Conservation (phyloP, 2,797 vertebrate genomes). For the Echeneis naucrates region DNA sequence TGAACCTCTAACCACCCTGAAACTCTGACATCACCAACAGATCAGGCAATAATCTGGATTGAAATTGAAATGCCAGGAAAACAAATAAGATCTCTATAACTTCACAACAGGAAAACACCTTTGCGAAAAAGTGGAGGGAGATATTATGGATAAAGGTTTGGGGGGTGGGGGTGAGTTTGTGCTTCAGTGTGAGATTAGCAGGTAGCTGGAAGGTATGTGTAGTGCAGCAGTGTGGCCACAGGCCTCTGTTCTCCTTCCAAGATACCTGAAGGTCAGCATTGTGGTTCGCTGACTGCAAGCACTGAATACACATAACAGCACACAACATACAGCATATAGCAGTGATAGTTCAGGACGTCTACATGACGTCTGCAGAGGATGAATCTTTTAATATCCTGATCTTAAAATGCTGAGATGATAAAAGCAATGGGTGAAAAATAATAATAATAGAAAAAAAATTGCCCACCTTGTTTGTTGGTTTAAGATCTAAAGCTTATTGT, state of each 20-base stretch:
- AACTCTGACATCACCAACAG: too few species aligned
- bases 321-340: not conserved
- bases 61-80: too few species aligned
- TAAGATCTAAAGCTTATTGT: not conserved
- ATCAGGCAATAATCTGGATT: not conserved
- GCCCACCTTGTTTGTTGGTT: not conserved
- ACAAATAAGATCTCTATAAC: not conserved
- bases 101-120: not conserved
- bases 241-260: conserved; percentile 8
- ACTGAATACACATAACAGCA: conserved; percentile 18
- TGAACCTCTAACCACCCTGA: too few species aligned
- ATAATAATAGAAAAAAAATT: too few species aligned
- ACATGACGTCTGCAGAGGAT: not conserved
- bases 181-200: conserved; percentile 6
- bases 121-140: not conserved
- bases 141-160: not conserved
- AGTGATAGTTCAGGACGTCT: conserved; percentile 2
- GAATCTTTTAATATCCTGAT: conserved; percentile 2
- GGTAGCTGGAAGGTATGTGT: not conserved
- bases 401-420: not conserved
- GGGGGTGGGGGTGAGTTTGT: too few species aligned
- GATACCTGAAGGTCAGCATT: conserved; percentile 12
- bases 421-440: too few species aligned
- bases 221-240: conserved; percentile 18
- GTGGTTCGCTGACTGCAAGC: conserved; percentile 18